Evolutionary conservation across 2,888 invertebrate species (phyloP), one percentile per base, ranked within the genome.

Genomic region (Poecilus cupreus): DNA sequence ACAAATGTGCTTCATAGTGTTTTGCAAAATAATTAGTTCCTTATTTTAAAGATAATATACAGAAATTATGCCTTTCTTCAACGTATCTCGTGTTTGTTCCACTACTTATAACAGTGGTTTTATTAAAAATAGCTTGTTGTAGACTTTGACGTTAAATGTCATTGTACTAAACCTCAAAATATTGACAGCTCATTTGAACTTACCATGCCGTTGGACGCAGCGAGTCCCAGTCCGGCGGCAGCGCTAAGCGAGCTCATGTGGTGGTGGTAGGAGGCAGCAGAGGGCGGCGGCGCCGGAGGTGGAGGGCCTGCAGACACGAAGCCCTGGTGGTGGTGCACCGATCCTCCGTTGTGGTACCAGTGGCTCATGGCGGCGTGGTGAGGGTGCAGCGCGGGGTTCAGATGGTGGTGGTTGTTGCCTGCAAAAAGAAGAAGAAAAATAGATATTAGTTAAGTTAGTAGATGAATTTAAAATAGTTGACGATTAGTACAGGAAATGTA

Each of bases 131-230:
- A n/a, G n/a, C n/a, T n/a, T n/a, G n/a, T n/a, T n/a, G n/a, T n/a
- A n/a, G n/a, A n/a, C n/a, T n/a, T n/a, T n/a, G 16, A 11, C 8
- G 1, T 32, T 32, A 8, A 32, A 2, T 32, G 5, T 32, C 6
- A 32, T 32, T 24, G 16, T 16, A 64, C 8, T 24, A 22, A 64
- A 2, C 20, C 16, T 60, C 3, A n/a, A 26, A 43, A 43, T 2
- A 43, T 43, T 43, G 43, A 43, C 5, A 43, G 22, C 20, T 54
- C 4, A 11, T 10, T 11, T 22, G 60, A 37, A 89, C 91, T 91
- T 85, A 93, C 92, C 93, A 92, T 93, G 86, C 92, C 92, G 87
- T 92, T 93, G 86, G 92, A 92, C 86, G 92, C 90, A 57, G 90
- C 90, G 80, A 93, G 88, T 84, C 92, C 92, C 82, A 92, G 89